A percentile compares a stretch with the other conserved stretches of the same genome.
These are phyloP conservation scores for Amphiprion percula DNA, from an alignment of 2,113 vertebrate species.

Conservation along the genomic window DNA sequence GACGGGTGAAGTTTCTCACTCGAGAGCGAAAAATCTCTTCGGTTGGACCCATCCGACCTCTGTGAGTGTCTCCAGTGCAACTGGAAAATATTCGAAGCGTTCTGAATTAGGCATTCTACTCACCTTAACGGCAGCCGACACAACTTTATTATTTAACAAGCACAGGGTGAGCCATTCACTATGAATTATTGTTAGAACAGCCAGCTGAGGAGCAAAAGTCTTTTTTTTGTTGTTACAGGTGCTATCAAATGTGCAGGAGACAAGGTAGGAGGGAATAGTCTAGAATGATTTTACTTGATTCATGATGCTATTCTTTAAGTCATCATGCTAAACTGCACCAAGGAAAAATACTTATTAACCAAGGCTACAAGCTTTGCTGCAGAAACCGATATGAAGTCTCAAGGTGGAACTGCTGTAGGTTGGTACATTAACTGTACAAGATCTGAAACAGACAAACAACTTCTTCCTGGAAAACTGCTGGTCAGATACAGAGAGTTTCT, in stretches of 20 bases:
- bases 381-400: background rate
- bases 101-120: background rate
- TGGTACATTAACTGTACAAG: background rate
- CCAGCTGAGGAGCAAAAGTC: too few relatives aligned
- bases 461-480: constrained; percentile 5
- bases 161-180: background rate
- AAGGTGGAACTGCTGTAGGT: background rate
- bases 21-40: background rate
- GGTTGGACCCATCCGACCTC: constrained; percentile 8
- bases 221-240: too few relatives aligned
- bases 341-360: too few relatives aligned
- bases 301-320: too few relatives aligned
- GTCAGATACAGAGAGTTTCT: constrained; percentile 17
- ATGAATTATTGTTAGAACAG: too few relatives aligned
- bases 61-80: background rate
- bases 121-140: background rate
- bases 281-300: too few relatives aligned
- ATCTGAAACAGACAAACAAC: constrained; percentile 22
- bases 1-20: constrained; percentile 10
- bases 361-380: too few relatives aligned
- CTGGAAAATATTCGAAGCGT: background rate
- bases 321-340: too few relatives aligned
- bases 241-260: background rate
- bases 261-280: background rate
- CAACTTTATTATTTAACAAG: background rate